phyloP scores from a whole-genome alignment of 92 coral and sea anemone genomes.

The Hydrozoanthus gracilis region DNA sequence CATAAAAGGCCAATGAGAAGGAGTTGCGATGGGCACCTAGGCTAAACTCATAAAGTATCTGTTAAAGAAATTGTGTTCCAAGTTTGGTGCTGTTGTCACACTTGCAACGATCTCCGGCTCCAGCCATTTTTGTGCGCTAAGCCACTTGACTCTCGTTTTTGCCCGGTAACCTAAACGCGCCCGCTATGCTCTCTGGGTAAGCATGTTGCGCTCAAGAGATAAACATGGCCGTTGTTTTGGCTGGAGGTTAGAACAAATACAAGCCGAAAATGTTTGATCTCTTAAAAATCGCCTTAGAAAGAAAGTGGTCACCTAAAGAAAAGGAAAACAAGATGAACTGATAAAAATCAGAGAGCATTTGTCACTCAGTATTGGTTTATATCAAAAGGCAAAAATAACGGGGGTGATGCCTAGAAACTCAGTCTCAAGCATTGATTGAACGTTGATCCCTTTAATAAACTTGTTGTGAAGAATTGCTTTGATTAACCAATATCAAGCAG shows the following conservation, averaged over 20 bases:
- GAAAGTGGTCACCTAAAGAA: conserved; percentile 2
- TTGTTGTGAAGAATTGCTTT: background rate
- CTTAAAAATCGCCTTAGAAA: background rate
- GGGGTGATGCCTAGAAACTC: background rate
- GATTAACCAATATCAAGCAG: conserved; percentile 28
- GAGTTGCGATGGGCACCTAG: too few species aligned
- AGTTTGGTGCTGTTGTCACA: too few species aligned
- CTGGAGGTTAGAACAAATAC: conserved; percentile 34
- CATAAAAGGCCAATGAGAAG: too few species aligned
- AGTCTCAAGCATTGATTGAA: background rate
- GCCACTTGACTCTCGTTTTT: too few species aligned
- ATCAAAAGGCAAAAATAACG: background rate
- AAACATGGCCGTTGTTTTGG: conserved; percentile 49
- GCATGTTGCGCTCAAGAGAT: background rate
- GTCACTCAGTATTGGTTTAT: background rate
- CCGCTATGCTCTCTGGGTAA: conserved; percentile 42
- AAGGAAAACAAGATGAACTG: background rate
- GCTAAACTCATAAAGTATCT: too few species aligned
- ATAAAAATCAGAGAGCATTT: background rate
- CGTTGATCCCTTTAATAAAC: background rate
- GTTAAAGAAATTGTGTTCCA: too few species aligned
- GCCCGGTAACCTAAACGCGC: background rate
- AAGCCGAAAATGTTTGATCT: conserved; percentile 24
- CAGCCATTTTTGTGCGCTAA: too few species aligned
- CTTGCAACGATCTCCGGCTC: too few species aligned